Conservation (phyloP, 2,113 vertebrate genomes). For the Astatotilapia flaviijosephi region DNA sequence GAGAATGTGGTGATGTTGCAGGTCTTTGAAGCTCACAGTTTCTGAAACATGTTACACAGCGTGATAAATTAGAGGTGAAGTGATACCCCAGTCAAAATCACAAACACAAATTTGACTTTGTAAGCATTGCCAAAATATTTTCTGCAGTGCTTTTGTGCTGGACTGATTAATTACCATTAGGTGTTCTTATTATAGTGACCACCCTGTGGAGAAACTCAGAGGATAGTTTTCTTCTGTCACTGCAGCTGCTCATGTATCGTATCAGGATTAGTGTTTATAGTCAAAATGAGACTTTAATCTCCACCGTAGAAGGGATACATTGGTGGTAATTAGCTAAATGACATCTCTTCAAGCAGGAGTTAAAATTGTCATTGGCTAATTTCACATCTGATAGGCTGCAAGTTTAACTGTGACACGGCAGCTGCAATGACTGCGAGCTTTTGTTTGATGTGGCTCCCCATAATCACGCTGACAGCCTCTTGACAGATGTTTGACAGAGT, state of each 20-base stretch:
- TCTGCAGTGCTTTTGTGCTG: neutral
- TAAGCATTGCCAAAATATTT: neutral
- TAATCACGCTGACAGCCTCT: slow-evolving; percentile 11
- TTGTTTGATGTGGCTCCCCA: neutral
- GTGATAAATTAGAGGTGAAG: neutral
- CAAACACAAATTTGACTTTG: neutral
- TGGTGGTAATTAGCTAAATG: neutral
- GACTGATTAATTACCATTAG: neutral
- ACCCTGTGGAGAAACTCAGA: neutral
- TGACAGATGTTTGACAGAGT: slow-evolving; percentile 35
- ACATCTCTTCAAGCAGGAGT: neutral
- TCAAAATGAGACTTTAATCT: neutral
- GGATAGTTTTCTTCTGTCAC: neutral
- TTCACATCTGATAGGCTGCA: neutral
- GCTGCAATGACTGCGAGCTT: neutral
- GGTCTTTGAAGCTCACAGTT: neutral
- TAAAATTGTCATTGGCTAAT: neutral
- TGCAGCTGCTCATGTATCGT: neutral
- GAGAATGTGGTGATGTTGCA: neutral
- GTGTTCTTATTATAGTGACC: neutral
- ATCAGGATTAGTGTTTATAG: neutral
- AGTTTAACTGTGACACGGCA: neutral
- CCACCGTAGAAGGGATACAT: neutral
- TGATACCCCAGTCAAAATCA: neutral
- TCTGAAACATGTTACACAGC: neutral